Base-by-base conservation (phyloP, 2,797 vertebrate genomes). In the Sebastolobus alascanus region DNA sequence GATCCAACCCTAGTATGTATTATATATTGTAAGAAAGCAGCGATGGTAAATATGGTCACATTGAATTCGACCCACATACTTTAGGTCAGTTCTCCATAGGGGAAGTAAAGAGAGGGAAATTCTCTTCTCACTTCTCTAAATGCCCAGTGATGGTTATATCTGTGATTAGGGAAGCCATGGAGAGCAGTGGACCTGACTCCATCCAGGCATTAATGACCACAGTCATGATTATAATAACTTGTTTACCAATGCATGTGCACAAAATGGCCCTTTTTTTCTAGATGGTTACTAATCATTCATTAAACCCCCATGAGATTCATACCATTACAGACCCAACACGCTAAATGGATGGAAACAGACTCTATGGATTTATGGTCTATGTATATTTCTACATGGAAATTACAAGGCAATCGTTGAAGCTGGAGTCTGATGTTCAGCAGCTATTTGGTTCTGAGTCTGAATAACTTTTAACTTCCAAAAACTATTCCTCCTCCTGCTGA, bases 121-220 rank as follows among this genome's bases (percentile, higher is more conserved):
- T 16, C 46, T 20, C 46, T 50, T 50, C 46, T 50, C 46, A 22
- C 9, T 54, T 22, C n/a, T 54, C 52, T 54, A 54, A 22, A 22
- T 54, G 52, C 46, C 22, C 0, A 10, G 8, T 54, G 52, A 54
- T 54, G 52, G 0, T 54, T 0, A 11, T 1, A 54, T 54, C 2
- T 8, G n/a, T 54, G 52, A 54, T 54, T n/a, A 22, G 52, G 9
- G 52, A 11, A 22, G 52, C 46, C 20, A 22, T 16, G 20, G 52
- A 54, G n/a, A 10, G 52, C 52, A 54, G 52, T 22, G 52, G 52
- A 54, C n/a, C 52, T 22, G 52, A 54, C 52, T 54, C n/a, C n/a
- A 22, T 54, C 52, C 20, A 54, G n/a, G 52, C 52, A 54, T 54
- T 54, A 54, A 22, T 54, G 52, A 11, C 16, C 52, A 10, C 52